These are phyloP conservation scores for Semnopithecus entellus DNA, from an alignment of 2,113 vertebrate genomes.

Conservation along the genomic window DNA sequence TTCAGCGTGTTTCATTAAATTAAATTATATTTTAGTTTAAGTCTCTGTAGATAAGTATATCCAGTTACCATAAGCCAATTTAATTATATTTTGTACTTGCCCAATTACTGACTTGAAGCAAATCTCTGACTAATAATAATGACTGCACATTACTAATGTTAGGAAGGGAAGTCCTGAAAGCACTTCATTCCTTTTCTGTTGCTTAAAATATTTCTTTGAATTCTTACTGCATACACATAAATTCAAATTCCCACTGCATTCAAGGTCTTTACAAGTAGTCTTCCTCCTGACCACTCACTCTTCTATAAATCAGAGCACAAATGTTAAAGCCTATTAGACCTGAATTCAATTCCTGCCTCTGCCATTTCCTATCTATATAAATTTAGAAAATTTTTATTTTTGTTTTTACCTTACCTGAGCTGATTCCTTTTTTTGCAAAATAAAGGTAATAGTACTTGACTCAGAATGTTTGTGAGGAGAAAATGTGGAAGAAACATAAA, in stretches of 20 bases:
- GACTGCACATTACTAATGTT: background rate
- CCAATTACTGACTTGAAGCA: background rate
- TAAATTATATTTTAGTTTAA: constrained; percentile 44
- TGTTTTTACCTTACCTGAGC: background rate
- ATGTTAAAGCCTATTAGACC: background rate
- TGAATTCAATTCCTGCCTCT: background rate
- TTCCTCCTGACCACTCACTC: background rate
- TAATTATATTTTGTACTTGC: constrained; percentile 20
- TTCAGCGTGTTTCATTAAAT: background rate
- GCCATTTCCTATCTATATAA: background rate
- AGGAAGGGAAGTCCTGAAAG: constrained; percentile 11
- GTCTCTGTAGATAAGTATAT: background rate
- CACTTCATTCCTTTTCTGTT: background rate
- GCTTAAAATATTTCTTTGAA: background rate
- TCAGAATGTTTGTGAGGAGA: background rate
- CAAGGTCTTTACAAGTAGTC: background rate
- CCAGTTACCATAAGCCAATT: background rate
- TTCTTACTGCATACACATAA: background rate
- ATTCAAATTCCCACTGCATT: background rate
- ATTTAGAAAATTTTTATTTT: background rate
- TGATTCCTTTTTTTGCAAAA: background rate
- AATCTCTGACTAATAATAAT: background rate
- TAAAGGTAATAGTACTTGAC: background rate
- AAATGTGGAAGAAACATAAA: background rate
- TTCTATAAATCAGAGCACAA: background rate